A percentile compares a stretch with the other conserved stretches of the same genome.
Conservation (phyloP, 2,113 vertebrate species). For the Psophia crepitans region DNA sequence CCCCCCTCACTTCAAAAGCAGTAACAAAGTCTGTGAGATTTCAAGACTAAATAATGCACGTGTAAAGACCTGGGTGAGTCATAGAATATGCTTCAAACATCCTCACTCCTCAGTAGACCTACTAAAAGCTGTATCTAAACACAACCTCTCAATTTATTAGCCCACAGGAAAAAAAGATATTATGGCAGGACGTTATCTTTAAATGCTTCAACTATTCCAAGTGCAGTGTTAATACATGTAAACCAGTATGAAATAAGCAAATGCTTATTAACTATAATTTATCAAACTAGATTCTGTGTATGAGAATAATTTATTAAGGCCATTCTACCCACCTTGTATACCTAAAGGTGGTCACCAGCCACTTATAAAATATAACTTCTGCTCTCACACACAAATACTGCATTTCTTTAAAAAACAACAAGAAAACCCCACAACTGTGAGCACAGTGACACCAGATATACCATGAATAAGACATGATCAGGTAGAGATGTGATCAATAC, state of each 20-base stretch:
- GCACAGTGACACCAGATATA: neutral
- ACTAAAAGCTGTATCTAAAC: neutral
- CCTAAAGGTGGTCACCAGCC: neutral
- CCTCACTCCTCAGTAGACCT: neutral
- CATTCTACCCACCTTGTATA: neutral
- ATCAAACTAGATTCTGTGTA: neutral
- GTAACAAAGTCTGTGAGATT: neutral
- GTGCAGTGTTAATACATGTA: neutral
- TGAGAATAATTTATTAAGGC: neutral
- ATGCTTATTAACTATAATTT: neutral
- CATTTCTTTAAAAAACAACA: neutral
- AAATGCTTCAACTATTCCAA: neutral
- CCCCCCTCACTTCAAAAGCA: neutral
- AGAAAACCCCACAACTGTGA: neutral
- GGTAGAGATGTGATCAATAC: neutral
- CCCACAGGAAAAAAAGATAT: neutral
- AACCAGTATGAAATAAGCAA: neutral
- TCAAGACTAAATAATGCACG: constrained; percentile 1
- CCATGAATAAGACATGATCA: neutral
- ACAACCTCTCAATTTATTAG: neutral
- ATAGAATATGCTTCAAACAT: neutral
- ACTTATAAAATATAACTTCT: neutral
- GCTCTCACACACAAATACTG: neutral
- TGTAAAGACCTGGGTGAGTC: neutral
- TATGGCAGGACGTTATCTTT: neutral